These are phyloP conservation scores for Gonatopus flavifemur DNA, from an alignment of 1,140 invertebrate genomes.

Conservation along the genomic window DNA sequence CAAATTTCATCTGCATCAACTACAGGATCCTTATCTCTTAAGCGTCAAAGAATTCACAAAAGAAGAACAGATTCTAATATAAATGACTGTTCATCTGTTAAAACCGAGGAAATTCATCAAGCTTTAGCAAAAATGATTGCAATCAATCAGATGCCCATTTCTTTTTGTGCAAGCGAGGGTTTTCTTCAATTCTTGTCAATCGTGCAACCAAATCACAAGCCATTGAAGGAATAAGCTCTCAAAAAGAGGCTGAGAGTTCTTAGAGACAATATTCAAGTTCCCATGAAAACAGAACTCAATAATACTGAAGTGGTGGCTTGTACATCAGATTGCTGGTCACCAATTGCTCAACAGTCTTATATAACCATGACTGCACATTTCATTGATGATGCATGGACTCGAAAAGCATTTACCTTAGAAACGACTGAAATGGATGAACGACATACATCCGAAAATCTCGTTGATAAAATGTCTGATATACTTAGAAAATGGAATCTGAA, in stretches of 20 bases:
- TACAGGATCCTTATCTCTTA: no score
- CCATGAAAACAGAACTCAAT: neutral
- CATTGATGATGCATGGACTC: no score
- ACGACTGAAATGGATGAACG: slow-evolving; percentile 9
- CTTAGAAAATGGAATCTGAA: slow-evolving; percentile 1
- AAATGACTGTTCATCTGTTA: no score
- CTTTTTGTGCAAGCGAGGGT: neutral
- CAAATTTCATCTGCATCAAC: no score
- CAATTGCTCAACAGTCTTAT: neutral
- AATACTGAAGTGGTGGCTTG: neutral
- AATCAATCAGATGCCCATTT: neutral
- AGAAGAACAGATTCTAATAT: no score
- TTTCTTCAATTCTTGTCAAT: neutral
- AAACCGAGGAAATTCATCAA: neutral
- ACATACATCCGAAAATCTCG: slow-evolving; percentile 6
- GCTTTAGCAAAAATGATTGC: neutral
- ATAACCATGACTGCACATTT: neutral
- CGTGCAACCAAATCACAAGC: neutral
- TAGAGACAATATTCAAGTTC: no score
- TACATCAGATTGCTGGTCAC: neutral
- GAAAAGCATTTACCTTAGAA: neutral
- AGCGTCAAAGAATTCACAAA: no score
- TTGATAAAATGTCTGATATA: neutral
- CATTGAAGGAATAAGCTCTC: neutral
- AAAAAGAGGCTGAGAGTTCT: neutral